Base-by-base conservation (phyloP, 2,888 invertebrate species). In the Melinaea menophilus region DNA sequence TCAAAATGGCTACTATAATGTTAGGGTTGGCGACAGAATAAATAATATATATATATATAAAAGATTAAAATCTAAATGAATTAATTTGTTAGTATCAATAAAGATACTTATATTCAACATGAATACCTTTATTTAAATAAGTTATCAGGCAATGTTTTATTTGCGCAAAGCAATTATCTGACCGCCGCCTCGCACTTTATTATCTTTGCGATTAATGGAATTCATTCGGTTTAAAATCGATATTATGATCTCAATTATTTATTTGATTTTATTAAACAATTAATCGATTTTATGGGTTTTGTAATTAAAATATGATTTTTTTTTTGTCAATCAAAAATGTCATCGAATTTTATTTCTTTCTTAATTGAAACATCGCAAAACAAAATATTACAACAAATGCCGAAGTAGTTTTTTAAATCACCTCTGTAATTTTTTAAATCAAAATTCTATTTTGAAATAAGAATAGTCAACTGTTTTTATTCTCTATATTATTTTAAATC, bases 191-290 rank as follows among this genome's bases (percentile, higher is more conserved):
- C 31, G 31, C 9, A 31, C 79, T 85, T 78, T 80, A 85, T 87
- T 84, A 86, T 83, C 80, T 79, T 74, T 73, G 75, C 77, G 80
- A 85, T 88, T 85, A 88, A 88, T 88, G 87, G 86, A 85, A 80
- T 82, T 79, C 78, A 79, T 75, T 82, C 79, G 78, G 5, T 51
- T 22, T 11, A 51, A n/a, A 31, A 83, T 84, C 85, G 86, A 86
- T 86, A 51, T 51, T 81, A 77, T 76, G 82, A 88, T 86, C 86
- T 73, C 73, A 74, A 77, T 79, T 83, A 80, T 75, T 85, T 88
- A 86, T 88, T 89, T 89, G 87, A 83, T 87, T 87, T 84, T 79
- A 72, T 37, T 62, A 54, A 62, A 64, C 54, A 60, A 60, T 63
- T 63, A 68, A 68, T 65, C 65, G 61, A 62, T 65, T 65, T 63